Percentiles rank a stretch among this genome's conserved stretches.
phyloP scores from a whole-genome alignment of 2,888 invertebrate species.

The Scelioninae gen. 1 region DNA sequence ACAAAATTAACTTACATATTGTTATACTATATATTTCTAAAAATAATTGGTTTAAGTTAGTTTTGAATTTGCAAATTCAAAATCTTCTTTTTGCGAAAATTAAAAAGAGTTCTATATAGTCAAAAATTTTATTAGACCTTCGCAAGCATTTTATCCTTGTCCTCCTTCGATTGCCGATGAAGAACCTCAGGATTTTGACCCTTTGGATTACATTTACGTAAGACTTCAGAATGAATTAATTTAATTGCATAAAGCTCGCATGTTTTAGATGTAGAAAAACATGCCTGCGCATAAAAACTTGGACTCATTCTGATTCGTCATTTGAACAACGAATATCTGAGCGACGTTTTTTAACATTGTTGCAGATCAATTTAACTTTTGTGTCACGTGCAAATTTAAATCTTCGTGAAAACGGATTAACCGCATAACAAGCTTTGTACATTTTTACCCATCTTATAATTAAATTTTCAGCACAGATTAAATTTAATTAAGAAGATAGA shows the following conservation, averaged over 20 bases:
- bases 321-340: neutral
- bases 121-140: constrained; percentile 76
- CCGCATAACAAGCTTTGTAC: neutral
- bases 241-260: constrained; percentile 26
- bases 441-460: constrained; percentile 10
- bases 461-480: neutral
- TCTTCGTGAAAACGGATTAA: neutral
- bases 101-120: neutral
- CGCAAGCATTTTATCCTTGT: constrained; percentile 86
- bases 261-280: constrained; percentile 14
- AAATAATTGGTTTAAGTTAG: no score
- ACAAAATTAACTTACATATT: no score
- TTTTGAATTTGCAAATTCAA: no score
- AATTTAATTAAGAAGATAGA: constrained; percentile 6
- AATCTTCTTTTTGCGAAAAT: no score
- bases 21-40: no score
- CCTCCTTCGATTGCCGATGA: constrained; percentile 85
- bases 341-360: neutral
- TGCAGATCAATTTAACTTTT: neutral
- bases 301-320: neutral
- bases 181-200: constrained; percentile 84
- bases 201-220: constrained; percentile 84
- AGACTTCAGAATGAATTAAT: constrained; percentile 69
- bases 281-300: neutral
- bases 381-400: neutral